These are phyloP conservation scores for Agriopis marginaria DNA, from an alignment of 2,888 invertebrate species.

Conservation along the genomic window DNA sequence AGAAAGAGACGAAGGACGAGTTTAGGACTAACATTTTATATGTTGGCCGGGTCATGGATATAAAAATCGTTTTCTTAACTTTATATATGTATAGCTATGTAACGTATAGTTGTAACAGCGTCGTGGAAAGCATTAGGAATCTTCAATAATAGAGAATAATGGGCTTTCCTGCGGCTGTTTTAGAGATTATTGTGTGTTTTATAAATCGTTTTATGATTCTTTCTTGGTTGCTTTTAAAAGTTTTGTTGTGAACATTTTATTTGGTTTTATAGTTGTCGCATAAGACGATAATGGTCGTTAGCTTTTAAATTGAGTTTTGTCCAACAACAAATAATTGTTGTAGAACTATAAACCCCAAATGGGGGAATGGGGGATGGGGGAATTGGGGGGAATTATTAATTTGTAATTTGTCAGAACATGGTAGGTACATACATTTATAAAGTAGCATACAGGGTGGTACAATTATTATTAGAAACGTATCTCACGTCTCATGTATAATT, in stretches of 20 bases:
- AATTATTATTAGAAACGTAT: no score
- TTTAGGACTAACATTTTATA: slow-evolving; percentile 86
- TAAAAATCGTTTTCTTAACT: slow-evolving; percentile 83
- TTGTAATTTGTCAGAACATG: no score
- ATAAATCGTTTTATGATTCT: slow-evolving; percentile 35
- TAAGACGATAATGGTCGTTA: no score
- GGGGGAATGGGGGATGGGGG: no score
- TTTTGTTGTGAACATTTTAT: slow-evolving; percentile 13
- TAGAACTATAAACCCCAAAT: no score
- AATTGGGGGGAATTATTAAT: no score
- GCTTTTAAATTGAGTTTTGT: no score
- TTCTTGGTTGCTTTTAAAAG: slow-evolving; percentile 22
- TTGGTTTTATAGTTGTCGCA: background rate
- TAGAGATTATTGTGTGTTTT: slow-evolving; percentile 58
- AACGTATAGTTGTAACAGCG: slow-evolving; percentile 58
- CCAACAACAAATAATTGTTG: no score
- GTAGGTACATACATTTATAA: no score
- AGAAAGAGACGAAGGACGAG: slow-evolving; percentile 66
- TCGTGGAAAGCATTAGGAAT: slow-evolving; percentile 71
- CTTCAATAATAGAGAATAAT: slow-evolving; percentile 80
- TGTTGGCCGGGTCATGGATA: slow-evolving; percentile 86
- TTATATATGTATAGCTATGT: slow-evolving; percentile 57
- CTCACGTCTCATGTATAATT: no score
- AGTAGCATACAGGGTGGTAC: no score
- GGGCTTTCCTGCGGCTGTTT: slow-evolving; percentile 63